phyloP scores from a whole-genome alignment of 2,888 invertebrate species.

The Brachypterus glaber region DNA sequence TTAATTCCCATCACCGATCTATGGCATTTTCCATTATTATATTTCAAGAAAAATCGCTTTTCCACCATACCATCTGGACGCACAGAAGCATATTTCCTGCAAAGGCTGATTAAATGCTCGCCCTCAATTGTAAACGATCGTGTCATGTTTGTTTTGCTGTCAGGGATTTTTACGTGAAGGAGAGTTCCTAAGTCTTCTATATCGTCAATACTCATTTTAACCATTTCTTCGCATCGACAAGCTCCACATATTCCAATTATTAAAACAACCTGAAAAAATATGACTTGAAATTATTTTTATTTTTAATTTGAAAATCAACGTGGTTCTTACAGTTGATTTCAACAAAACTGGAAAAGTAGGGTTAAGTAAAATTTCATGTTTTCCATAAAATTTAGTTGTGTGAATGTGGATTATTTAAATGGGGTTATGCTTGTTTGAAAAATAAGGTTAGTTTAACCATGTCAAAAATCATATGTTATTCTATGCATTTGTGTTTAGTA shows the following conservation, averaged over 20 bases:
- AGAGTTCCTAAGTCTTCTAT: constrained; percentile 14
- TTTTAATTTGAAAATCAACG: too few species aligned
- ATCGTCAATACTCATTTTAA: constrained; percentile 16
- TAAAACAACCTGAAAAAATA: constrained; percentile 15
- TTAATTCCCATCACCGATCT: constrained; percentile 19
- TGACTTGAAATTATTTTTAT: background rate
- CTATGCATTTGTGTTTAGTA: too few species aligned
- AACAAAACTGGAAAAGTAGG: too few species aligned
- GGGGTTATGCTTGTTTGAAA: too few species aligned
- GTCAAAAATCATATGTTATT: too few species aligned
- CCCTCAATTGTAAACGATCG: constrained; percentile 12
- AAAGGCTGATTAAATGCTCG: constrained; percentile 7
- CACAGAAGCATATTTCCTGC: constrained; percentile 11
- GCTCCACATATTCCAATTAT: constrained; percentile 15
- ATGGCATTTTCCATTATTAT: constrained; percentile 13
- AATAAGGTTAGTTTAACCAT: too few species aligned
- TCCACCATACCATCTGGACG: constrained; percentile 10
- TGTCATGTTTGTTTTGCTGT: constrained; percentile 11
- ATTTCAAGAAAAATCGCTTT: constrained; percentile 11
- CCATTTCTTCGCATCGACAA: constrained; percentile 16
- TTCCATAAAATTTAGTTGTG: too few species aligned
- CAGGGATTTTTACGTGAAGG: constrained; percentile 13
- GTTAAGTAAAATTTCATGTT: too few species aligned
- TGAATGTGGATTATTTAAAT: too few species aligned
- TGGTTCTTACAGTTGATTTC: too few species aligned